These are phyloP conservation scores for Pterobdella sp. DNA, from an alignment of 2,888 invertebrate species.

Conservation along the genomic window DNA sequence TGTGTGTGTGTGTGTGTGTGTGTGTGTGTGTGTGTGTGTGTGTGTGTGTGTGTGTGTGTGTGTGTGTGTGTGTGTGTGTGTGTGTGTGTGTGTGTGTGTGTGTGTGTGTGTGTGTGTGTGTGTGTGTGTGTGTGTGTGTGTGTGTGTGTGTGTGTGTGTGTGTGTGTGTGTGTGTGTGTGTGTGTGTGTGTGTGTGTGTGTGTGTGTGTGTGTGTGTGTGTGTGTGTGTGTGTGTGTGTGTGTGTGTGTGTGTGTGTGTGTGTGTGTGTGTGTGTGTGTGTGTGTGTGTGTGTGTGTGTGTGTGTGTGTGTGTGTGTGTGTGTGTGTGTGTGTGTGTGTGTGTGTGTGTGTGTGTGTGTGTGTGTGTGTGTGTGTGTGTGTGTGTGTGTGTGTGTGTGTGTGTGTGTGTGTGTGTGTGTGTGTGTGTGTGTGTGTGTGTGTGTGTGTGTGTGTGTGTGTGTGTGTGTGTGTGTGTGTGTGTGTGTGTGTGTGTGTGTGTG, in stretches of 20 bases:
- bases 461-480: constrained; percentile 2
- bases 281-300: constrained; percentile 35
- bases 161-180: constrained; percentile 1
- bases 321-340: constrained; percentile 28
- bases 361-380: constrained; percentile 14
- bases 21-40: constrained; percentile 24
- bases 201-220: constrained; percentile 8
- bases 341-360: constrained; percentile 27
- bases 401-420: background rate
- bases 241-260: constrained; percentile 36
- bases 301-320: constrained; percentile 34
- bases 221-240: constrained; percentile 36
- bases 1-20: constrained; percentile 27
- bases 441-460: background rate
- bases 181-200: constrained; percentile 1
- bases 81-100: background rate
- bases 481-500: constrained; percentile 8
- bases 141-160: constrained; percentile 1
- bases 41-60: constrained; percentile 25
- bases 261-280: constrained; percentile 27
- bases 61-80: constrained; percentile 16
- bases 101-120: constrained; percentile 1
- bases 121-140: constrained; percentile 1
- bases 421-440: background rate
- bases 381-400: constrained; percentile 9